Conservation (phyloP, 1,140 invertebrate genomes). For the Apolygus lucorum region DNA sequence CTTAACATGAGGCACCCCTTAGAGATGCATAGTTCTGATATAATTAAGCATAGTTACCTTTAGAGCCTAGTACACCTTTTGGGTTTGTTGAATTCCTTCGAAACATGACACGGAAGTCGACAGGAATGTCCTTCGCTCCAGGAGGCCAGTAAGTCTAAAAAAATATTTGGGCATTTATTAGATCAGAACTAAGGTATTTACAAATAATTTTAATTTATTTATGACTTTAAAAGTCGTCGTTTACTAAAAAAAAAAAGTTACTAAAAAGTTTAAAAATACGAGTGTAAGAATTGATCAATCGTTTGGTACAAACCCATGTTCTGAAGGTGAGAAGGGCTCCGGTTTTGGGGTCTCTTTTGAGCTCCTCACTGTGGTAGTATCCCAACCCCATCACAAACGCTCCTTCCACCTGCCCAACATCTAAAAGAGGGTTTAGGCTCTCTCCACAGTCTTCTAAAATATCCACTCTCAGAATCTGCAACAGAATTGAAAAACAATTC, state of each 20-base stretch:
- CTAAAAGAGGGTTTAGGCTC: constrained; percentile 65
- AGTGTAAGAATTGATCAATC: too few species aligned
- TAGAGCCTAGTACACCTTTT: constrained; percentile 63
- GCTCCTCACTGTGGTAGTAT: constrained; percentile 65
- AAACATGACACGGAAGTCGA: constrained; percentile 69
- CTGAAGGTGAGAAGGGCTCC: constrained; percentile 62
- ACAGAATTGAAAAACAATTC: too few species aligned
- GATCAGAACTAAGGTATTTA: too few species aligned
- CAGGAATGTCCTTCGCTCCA: constrained; percentile 71
- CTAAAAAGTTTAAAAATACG: too few species aligned
- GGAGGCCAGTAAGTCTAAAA: constrained; percentile 70
- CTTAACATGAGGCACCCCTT: too few species aligned
- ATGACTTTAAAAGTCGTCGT: too few species aligned
- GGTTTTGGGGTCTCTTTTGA: constrained; percentile 56
- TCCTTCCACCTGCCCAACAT: constrained; percentile 81
- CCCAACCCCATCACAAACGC: constrained; percentile 82
- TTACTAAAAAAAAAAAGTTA: neutral
- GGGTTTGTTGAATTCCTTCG: constrained; percentile 57
- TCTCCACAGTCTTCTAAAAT: constrained; percentile 65
- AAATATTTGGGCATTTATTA: constrained; percentile 20
- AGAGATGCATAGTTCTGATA: too few species aligned
- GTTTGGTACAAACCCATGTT: constrained; percentile 82
- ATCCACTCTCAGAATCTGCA: constrained; percentile 54
- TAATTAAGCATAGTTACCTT: too few species aligned
- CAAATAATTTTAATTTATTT: too few species aligned